These are phyloP conservation scores for Leptatherina wallacei DNA, from an alignment of 2,797 vertebrate genomes.

Conservation along the genomic window DNA sequence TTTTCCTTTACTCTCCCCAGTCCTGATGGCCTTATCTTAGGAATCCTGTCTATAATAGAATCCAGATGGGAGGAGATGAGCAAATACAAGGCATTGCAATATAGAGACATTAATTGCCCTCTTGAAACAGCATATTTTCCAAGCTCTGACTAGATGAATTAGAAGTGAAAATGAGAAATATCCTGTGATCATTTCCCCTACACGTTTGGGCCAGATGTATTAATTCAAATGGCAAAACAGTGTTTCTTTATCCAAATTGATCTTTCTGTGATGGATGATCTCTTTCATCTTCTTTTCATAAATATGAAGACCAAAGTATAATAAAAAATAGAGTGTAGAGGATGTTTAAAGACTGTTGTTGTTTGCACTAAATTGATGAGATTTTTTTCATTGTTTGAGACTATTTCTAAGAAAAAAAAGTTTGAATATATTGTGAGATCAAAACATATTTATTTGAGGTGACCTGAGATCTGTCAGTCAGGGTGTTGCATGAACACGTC, in stretches of 20 bases:
- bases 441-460: not conserved
- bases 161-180: constrained; percentile 58
- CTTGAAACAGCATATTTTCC: constrained; percentile 58
- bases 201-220: constrained; percentile 10
- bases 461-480: no score
- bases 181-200: constrained; percentile 2
- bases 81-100: constrained; percentile 64
- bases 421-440: not conserved
- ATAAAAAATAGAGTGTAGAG: constrained; percentile 9
- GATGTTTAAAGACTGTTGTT: constrained; percentile 19
- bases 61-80: constrained; percentile 76
- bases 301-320: constrained; percentile 2
- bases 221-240: constrained; percentile 26
- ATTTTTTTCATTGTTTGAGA: constrained; percentile 1
- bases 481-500: no score
- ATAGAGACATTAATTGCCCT: constrained; percentile 70
- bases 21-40: constrained; percentile 63
- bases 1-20: constrained; percentile 17
- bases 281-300: constrained; percentile 18
- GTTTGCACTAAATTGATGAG: constrained; percentile 20
- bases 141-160: constrained; percentile 45
- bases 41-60: constrained; percentile 72
- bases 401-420: not conserved
- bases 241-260: constrained; percentile 23
- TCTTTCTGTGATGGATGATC: constrained; percentile 33